Evolutionary conservation across 2,888 invertebrate species (phyloP), one percentile per base, ranked within the genome.

Genomic region (Xanthia icteritia): DNA sequence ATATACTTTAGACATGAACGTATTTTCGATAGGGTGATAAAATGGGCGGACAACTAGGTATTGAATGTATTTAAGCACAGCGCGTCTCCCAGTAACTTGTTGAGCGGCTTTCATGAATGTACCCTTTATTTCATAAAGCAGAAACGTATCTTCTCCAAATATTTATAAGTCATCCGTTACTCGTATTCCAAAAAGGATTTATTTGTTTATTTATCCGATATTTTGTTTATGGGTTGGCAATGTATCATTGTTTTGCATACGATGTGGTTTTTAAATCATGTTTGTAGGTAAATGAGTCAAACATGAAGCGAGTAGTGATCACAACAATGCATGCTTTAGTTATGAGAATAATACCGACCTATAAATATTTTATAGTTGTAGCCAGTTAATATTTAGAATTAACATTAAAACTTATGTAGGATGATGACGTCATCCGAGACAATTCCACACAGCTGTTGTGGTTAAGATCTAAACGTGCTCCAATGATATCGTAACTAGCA

Each of bases 291-390:
- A 27, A 48, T 31, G 42, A 76, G 17, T 64, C 8, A 42, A 67
- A 61, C 13, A 17, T 51, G 13, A 1, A 2, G 6, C 36, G 6
- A 15, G 23, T 36, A n/a, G n/a, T 61, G 31, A 51, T 54, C n/a
- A 58, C 13, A 58, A 42, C 17, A 42, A 67, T 23, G 23, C 48
- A 48, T n/a, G 48, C 5, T 11, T 45, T 17, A 20, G 36, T 45
- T 27, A 45, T 23, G 31, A 36, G 17, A 78, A 45, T 31, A 45
- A 54, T 23, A 63, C 5, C 39, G 15, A 63, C 5, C 39, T 31
- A 31, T 39, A 56, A 45, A 63, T 0, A 48, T 42, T 65, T 73
- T 80, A 80, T 78, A 36, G 61, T 36, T 68, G 23, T n/a, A 54
- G 42, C 20, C 6, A 63, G 3, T 80, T 27, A 58, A 42, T 51